Evolutionary conservation across 1,140 invertebrate species (phyloP).

Genomic region (Phymastichus coffea): DNA sequence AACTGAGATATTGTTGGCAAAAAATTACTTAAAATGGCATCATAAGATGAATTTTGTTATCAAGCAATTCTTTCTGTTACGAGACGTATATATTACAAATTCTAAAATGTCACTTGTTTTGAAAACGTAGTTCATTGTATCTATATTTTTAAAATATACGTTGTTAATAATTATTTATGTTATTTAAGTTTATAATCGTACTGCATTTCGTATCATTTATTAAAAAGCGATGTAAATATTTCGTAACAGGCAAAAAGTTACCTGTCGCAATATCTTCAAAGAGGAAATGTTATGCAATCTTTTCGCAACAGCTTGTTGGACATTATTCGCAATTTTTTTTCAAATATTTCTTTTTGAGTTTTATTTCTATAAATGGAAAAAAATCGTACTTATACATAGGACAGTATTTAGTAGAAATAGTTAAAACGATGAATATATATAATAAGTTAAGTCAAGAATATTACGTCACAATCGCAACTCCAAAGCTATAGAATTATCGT

Average conservation of each 20-base stretch:
- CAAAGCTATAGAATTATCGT: slow-evolving; percentile 53
- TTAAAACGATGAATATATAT: slow-evolving; percentile 31
- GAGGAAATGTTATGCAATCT: not conserved
- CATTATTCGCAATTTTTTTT: slow-evolving; percentile 5
- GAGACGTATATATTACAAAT: too few species aligned
- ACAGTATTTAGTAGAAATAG: slow-evolving; percentile 51
- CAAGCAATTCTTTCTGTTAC: too few species aligned
- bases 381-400: slow-evolving; percentile 52
- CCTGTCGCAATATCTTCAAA: slow-evolving; percentile 5
- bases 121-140: too few species aligned
- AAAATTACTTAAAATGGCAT: too few species aligned
- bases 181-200: too few species aligned
- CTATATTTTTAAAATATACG: too few species aligned
- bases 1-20: too few species aligned
- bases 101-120: too few species aligned
- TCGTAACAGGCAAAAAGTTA: slow-evolving; percentile 19
- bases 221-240: slow-evolving; percentile 17
- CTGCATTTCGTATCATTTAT: too few species aligned
- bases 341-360: not conserved
- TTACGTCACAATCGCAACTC: slow-evolving; percentile 45
- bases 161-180: too few species aligned
- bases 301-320: slow-evolving; percentile 9
- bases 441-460: slow-evolving; percentile 39
- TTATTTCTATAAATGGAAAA: slow-evolving; percentile 11
- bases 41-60: too few species aligned